Percentiles rank a stretch among this genome's conserved stretches.
These are phyloP conservation scores for Phataginus tricuspis DNA, from an alignment of 2,797 vertebrate species.

Conservation along the genomic window DNA sequence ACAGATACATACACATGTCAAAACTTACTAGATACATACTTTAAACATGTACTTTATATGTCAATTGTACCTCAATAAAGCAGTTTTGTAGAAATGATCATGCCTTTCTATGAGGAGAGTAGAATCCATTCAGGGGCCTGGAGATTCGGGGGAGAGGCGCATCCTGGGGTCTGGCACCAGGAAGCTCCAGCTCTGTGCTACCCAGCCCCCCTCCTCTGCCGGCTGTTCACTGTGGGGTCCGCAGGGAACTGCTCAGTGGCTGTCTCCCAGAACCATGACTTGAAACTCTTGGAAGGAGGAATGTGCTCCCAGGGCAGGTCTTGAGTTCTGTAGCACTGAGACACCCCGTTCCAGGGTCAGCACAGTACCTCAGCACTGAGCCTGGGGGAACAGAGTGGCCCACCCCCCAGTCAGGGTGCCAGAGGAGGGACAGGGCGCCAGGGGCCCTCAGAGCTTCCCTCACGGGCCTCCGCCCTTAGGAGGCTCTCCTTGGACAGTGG, in stretches of 20 bases:
- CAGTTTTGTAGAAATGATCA: neutral
- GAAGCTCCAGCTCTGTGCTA: neutral
- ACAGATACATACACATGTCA: neutral
- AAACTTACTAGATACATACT: neutral
- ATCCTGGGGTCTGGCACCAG: neutral
- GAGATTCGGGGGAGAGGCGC: neutral
- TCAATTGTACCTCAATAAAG: neutral
- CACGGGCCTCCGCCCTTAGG: neutral
- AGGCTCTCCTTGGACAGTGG: neutral
- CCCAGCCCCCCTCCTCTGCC: neutral
- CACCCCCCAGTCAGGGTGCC: neutral
- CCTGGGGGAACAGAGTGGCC: neutral
- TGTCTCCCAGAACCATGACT: neutral
- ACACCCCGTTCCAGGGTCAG: neutral
- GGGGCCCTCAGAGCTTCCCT: neutral
- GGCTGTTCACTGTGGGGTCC: neutral
- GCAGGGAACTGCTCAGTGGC: neutral
- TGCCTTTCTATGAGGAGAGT: neutral
- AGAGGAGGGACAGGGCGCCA: neutral
- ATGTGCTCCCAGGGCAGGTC: neutral
- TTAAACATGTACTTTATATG: neutral
- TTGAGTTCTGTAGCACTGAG: conserved; percentile 45
- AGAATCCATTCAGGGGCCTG: neutral
- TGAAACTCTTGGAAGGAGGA: neutral
- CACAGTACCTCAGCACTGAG: neutral